These are phyloP conservation scores for Dysidea cf. avara DNA, from an alignment of 37 sponge, comb jelly and placozoan species.

Conservation along the genomic window DNA sequence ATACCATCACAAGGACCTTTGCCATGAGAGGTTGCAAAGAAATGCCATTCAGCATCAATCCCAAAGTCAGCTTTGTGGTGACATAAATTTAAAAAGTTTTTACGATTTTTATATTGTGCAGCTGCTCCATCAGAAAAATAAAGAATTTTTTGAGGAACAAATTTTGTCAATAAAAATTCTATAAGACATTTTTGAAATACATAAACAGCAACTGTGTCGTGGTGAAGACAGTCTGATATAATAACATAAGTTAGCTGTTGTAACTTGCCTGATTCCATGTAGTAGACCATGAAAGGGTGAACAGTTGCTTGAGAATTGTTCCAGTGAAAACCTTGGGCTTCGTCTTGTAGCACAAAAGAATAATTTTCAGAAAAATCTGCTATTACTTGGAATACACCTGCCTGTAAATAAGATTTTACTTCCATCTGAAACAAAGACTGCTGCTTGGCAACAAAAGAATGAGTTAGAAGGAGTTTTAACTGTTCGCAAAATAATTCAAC, in stretches of 20 bases:
- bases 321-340: slow-evolving; percentile 62
- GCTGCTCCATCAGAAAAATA: slow-evolving; percentile 65
- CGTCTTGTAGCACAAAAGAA: no score
- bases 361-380: slow-evolving; percentile 63
- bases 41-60: slow-evolving; percentile 54
- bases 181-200: slow-evolving; percentile 37
- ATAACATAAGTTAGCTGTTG: slow-evolving; percentile 39
- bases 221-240: slow-evolving; percentile 45
- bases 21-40: slow-evolving; percentile 55
- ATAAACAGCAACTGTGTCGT: slow-evolving; percentile 57
- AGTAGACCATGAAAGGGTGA: slow-evolving; percentile 44
- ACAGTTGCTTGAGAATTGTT: slow-evolving; percentile 56
- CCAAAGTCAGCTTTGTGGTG: slow-evolving; percentile 54
- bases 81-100: slow-evolving; percentile 51
- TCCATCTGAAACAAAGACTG: no score
- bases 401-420: slow-evolving; percentile 11
- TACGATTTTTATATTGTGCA: slow-evolving; percentile 61
- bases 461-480: no score
- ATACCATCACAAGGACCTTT: slow-evolving; percentile 65
- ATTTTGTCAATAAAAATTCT: slow-evolving; percentile 15
- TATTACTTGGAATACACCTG: slow-evolving; percentile 26
- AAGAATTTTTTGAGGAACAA: slow-evolving; percentile 14
- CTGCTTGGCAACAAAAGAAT: no score
- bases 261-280: slow-evolving; percentile 7
- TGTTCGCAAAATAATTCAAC: slow-evolving; percentile 12